Evolutionary conservation across 2,888 invertebrate genomes (phyloP).

Genomic region (Balanococcus diminutus): DNA sequence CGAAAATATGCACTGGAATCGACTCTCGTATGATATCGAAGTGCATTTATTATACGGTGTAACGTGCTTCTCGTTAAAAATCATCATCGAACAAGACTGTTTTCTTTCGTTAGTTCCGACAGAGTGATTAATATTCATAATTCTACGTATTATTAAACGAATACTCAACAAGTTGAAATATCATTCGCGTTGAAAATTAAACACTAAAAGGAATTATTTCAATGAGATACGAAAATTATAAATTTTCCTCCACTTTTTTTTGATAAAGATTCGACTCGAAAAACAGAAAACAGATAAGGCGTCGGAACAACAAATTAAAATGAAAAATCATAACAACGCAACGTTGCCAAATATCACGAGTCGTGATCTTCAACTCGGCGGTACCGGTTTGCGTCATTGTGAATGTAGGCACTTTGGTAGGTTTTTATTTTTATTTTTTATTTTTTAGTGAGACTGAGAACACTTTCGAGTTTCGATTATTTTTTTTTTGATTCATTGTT

Average conservation of each 20-base stretch:
- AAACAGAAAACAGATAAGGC: not conserved
- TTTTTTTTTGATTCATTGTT: no score
- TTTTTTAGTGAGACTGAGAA: not conserved
- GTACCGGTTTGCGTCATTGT: not conserved
- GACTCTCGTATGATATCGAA: not conserved
- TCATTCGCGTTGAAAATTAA: not conserved
- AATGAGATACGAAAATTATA: not conserved
- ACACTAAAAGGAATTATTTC: not conserved
- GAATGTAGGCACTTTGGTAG: not conserved
- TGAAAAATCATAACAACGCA: not conserved
- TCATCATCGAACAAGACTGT: not conserved
- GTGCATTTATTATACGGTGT: not conserved
- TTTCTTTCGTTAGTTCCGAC: not conserved
- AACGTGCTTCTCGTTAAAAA: not conserved
- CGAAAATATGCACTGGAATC: not conserved
- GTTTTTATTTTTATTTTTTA: not conserved
- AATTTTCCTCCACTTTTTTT: not conserved
- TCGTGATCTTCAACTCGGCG: not conserved
- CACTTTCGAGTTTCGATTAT: no score
- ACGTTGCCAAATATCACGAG: not conserved
- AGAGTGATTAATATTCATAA: not conserved
- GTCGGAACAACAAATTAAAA: not conserved
- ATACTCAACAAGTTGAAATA: conserved; percentile 3
- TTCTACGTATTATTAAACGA: not conserved
- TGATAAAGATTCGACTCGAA: not conserved